phyloP scores from a whole-genome alignment of 2,797 vertebrate genomes.

The Babyrousa celebensis region DNA sequence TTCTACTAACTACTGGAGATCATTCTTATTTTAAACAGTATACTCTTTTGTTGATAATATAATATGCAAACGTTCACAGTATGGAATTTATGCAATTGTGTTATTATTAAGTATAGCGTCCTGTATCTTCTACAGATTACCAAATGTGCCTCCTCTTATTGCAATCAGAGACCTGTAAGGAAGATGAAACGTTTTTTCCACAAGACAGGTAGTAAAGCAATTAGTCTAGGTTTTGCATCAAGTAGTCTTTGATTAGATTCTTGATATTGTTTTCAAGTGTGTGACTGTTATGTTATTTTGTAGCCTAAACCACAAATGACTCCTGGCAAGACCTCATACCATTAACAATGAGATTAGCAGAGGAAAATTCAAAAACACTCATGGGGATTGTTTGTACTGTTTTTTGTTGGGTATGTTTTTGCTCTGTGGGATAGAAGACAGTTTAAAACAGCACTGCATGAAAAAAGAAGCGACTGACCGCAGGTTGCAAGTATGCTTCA shows the following conservation, averaged over 20 bases:
- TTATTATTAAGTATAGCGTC: slow-evolving; percentile 47
- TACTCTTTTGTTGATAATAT: slow-evolving; percentile 57
- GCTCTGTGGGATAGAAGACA: slow-evolving; percentile 79
- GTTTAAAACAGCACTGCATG: slow-evolving; percentile 84
- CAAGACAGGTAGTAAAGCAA: slow-evolving; percentile 56
- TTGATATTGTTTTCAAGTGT: slow-evolving; percentile 84
- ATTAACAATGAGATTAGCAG: slow-evolving; percentile 85
- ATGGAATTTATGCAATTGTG: slow-evolving; percentile 59
- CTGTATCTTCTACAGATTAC: slow-evolving; percentile 38
- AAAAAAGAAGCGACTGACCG: slow-evolving; percentile 81
- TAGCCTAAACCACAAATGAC: slow-evolving; percentile 87
- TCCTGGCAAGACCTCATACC: slow-evolving; percentile 87
- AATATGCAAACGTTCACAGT: slow-evolving; percentile 31
- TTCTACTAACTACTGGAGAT: slow-evolving; percentile 52
- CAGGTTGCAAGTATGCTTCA: slow-evolving; percentile 79
- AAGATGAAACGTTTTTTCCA: slow-evolving; percentile 69
- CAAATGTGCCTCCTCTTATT: slow-evolving; percentile 31
- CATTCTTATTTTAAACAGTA: slow-evolving; percentile 64
- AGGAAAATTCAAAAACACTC: slow-evolving; percentile 88
- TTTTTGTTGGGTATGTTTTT: slow-evolving; percentile 80
- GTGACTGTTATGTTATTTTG: slow-evolving; percentile 86
- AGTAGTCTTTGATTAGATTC: slow-evolving; percentile 67
- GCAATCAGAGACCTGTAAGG: slow-evolving; percentile 31
- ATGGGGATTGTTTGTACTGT: slow-evolving; percentile 83
- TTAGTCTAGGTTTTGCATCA: slow-evolving; percentile 60